Evolutionary conservation across 2,888 invertebrate species (phyloP), one percentile per base, ranked within the genome.

Genomic region (Lochmaea crataegi): DNA sequence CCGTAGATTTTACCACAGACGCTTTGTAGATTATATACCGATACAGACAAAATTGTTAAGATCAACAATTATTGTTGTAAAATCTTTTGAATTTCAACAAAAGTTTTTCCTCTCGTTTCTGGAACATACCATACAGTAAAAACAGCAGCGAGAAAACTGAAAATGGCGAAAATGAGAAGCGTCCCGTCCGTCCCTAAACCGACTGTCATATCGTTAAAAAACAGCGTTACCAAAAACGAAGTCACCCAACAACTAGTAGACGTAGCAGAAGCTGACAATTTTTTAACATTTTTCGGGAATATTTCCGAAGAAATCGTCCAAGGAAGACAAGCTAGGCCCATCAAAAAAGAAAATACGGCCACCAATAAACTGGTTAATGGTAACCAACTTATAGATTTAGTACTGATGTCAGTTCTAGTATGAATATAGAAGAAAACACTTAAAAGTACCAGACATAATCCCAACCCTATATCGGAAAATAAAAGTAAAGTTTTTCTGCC

Each of bases 221-320:
- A 93, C 86, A 91, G 90, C 0, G 94, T 94, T 42, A 94, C 90
- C 11, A 94, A 78, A 85, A 95, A 95, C 0, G 92, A 92, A 1
- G 93, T 85, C 0, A 87, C 79, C 93, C 94, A 94, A 81, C 94
- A 94, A 74, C 92, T 89, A 38, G 92, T 91, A 0, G 95, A 92
- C 0, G 93, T 92, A 2, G 95, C 88, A 0, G 94, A 91, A 0
- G 94, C 91, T 0, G 93, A 94, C 41, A 91, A 88, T 0, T 93
- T 91, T 85, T 94, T 94, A 1, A 94, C 92, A 78, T 93, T 92
- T 0, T 92, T 88, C 42, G 96, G 92, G 85, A 96, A 92, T 85
- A 95, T 90, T 84, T 95, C 95, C 1, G 93, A 92, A 93, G 91
- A 67, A 93, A 92, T 1, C 0, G 94, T 92, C 94, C 94, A 94